Conservation (phyloP, 2,888 invertebrate species). For the Listrodromus nycthemerus region DNA sequence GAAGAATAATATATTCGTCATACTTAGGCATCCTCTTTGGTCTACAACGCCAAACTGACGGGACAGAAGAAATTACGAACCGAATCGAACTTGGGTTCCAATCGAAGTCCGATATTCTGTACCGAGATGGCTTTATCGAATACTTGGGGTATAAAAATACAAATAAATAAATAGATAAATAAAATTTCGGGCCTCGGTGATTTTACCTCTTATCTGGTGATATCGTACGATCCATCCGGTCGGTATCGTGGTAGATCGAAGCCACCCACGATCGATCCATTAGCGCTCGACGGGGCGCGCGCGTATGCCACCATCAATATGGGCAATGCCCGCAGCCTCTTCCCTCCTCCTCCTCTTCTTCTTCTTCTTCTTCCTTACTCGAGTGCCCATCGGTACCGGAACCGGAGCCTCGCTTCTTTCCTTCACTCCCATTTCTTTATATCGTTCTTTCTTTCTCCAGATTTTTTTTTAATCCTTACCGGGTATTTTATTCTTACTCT, state of each 20-base stretch:
- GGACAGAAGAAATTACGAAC: background rate
- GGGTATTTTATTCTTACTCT: conserved; percentile 44
- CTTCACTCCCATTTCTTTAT: conserved; percentile 47
- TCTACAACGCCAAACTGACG: background rate
- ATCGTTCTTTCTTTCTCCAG: background rate
- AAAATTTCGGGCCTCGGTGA: background rate
- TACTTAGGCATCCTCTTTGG: background rate
- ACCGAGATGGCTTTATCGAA: background rate
- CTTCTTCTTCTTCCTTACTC: conserved; percentile 16
- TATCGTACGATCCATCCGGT: conserved; percentile 45
- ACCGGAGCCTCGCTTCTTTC: conserved; percentile 49
- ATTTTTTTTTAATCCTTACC: conserved; percentile 10
- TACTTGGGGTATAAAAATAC: background rate
- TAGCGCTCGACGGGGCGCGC: conserved; percentile 81
- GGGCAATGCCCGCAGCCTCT: conserved; percentile 76
- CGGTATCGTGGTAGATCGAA: conserved; percentile 72
- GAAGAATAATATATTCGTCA: background rate
- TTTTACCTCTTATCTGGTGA: conserved; percentile 44
- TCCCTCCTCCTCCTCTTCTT: conserved; percentile 56
- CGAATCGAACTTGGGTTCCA: background rate
- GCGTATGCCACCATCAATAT: conserved; percentile 80
- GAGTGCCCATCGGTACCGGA: conserved; percentile 25
- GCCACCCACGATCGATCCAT: conserved; percentile 83
- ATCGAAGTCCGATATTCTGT: background rate
- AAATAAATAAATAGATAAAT: conserved; percentile 1